These are phyloP conservation scores for Callopanchax toddi DNA, from an alignment of 2,113 vertebrate species.

Conservation along the genomic window DNA sequence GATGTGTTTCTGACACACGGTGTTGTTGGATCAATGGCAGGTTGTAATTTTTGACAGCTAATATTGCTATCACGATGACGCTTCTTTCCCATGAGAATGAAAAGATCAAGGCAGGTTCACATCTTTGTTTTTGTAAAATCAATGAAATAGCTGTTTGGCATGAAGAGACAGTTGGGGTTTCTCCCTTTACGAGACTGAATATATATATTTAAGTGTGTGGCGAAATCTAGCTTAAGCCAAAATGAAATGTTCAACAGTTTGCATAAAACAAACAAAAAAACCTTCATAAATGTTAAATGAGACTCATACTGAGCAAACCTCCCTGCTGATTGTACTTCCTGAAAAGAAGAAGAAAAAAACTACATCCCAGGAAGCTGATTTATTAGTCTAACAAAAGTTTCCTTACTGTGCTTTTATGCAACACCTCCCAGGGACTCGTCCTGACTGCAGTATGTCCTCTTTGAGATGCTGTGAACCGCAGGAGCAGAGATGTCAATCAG, in stretches of 20 bases:
- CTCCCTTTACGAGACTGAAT: no score
- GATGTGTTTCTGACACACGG: conserved; percentile 31
- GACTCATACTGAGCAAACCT: not conserved
- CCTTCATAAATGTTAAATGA: not conserved
- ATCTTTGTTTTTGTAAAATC: no score
- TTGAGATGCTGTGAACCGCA: not conserved
- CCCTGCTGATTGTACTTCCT: conserved; percentile 1
- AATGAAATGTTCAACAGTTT: no score
- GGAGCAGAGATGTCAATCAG: conserved; percentile 32
- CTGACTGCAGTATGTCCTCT: not conserved
- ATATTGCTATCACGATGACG: conserved; percentile 21
- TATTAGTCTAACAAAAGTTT: conserved; percentile 23
- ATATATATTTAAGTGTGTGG: no score
- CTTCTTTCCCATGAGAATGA: conserved; percentile 29
- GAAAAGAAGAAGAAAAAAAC: not conserved
- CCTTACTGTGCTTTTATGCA: conserved; percentile 26
- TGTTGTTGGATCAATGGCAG: conserved; percentile 48
- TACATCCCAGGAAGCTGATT: conserved; percentile 19
- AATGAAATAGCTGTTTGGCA: no score
- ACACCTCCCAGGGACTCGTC: conserved; percentile 8
- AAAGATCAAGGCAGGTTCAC: conserved; percentile 6
- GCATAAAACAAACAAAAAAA: not conserved
- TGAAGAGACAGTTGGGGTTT: no score
- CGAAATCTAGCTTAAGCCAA: no score
- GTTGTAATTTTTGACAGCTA: conserved; percentile 53